phyloP scores from a whole-genome alignment of 1,140 invertebrate genomes.

The Catajapyx aquilonaris region DNA sequence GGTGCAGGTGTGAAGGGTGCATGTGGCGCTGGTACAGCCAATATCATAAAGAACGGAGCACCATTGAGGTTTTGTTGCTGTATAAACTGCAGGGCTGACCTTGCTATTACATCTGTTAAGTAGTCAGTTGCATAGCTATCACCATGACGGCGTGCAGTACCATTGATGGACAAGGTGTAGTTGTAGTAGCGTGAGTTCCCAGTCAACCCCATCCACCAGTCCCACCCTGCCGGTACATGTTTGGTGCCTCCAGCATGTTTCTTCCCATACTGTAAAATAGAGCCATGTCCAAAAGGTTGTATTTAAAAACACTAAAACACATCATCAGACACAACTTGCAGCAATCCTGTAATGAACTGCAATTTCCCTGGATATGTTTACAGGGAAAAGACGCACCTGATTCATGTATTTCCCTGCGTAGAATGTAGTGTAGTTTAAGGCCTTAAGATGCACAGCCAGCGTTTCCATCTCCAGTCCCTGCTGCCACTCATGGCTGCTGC shows the following conservation, averaged over 20 bases:
- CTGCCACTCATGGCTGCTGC: slow-evolving; percentile 45
- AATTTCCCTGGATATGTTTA: no score
- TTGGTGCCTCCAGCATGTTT: slow-evolving; percentile 30
- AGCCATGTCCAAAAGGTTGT: no score
- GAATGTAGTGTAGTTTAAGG: slow-evolving; percentile 48
- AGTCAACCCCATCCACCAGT: slow-evolving; percentile 52
- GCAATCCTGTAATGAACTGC: no score
- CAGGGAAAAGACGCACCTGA: slow-evolving; percentile 33
- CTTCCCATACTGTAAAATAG: slow-evolving; percentile 34
- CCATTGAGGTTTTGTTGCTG: slow-evolving; percentile 8
- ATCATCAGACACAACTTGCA: no score
- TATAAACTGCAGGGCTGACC: slow-evolving; percentile 36
- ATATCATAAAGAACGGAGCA: slow-evolving; percentile 55
- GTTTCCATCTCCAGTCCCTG: slow-evolving; percentile 34
- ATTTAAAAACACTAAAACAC: no score
- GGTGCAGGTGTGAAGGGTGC: slow-evolving; percentile 58
- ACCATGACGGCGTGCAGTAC: slow-evolving; percentile 29
- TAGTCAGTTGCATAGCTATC: slow-evolving; percentile 41
- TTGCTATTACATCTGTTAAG: slow-evolving; percentile 65
- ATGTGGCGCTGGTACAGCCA: slow-evolving; percentile 66
- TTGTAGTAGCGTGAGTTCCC: slow-evolving; percentile 77
- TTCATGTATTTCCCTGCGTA: slow-evolving; percentile 77
- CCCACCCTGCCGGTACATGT: slow-evolving; percentile 58
- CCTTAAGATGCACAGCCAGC: slow-evolving; percentile 40
- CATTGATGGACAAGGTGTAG: slow-evolving; percentile 68